Evolutionary conservation across 53 echinoderm and acorn worm genomes (phyloP).

Genomic region (Temnopleurus reevesii): DNA sequence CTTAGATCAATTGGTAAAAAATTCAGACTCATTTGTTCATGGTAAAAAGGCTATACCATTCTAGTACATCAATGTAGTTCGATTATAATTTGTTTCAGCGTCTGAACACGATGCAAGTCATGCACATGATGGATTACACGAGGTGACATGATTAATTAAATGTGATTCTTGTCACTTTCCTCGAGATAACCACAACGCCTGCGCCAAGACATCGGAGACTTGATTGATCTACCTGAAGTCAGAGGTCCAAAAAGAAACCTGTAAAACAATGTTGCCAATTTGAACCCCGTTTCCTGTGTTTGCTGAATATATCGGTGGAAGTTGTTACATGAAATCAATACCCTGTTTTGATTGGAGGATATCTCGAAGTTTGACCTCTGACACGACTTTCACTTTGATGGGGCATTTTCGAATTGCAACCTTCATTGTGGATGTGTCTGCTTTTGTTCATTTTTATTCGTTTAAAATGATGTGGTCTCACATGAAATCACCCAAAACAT

Average conservation of each 20-base stretch:
- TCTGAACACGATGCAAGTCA: no score
- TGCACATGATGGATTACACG: background rate
- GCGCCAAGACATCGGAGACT: background rate
- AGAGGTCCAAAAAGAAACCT: background rate
- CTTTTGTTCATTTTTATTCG: no score
- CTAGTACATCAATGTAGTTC: no score
- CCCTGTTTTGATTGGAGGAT: constrained; percentile 9
- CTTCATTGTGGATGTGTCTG: background rate
- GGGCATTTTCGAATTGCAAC: background rate
- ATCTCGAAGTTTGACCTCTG: constrained; percentile 15
- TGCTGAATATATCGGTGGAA: background rate
- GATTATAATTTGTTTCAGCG: no score
- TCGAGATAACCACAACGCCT: background rate
- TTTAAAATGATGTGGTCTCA: no score
- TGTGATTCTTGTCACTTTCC: background rate
- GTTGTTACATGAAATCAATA: constrained; percentile 32
- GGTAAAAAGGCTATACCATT: no score
- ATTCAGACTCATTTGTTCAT: no score
- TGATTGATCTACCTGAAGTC: background rate
- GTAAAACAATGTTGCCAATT: constrained; percentile 21
- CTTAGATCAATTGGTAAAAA: no score
- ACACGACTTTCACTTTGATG: background rate
- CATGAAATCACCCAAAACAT: no score
- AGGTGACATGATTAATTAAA: constrained; percentile 24
- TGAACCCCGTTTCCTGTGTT: constrained; percentile 31